Percentiles rank a stretch among this genome's conserved stretches.
phyloP scores from a whole-genome alignment of 2,888 invertebrate genomes.

The Drosophila limbata region DNA sequence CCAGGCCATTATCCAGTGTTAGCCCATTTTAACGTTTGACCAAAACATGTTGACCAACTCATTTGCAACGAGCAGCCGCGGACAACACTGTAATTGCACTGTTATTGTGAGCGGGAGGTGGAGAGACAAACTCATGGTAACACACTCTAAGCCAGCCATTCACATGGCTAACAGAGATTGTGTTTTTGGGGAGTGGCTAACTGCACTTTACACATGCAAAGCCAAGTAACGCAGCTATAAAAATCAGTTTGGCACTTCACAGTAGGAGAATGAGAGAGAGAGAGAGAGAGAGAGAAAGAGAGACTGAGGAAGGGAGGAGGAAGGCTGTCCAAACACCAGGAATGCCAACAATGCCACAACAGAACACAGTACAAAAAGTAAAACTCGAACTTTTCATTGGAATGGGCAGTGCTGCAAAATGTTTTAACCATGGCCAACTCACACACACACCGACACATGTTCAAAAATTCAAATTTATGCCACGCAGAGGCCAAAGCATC shows the following conservation, averaged over 20 bases:
- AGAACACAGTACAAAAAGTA: constrained; percentile 2
- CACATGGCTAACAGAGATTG: background rate
- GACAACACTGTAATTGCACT: constrained; percentile 74
- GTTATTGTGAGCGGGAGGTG: constrained; percentile 46
- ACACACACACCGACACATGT: constrained; percentile 34
- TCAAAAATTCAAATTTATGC: constrained; percentile 76
- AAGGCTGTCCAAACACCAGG: constrained; percentile 12
- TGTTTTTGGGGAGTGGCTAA: constrained; percentile 46
- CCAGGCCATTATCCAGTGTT: constrained; percentile 26
- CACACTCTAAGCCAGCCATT: background rate
- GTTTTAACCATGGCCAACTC: constrained; percentile 45
- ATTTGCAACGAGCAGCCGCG: constrained; percentile 68
- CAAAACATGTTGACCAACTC: constrained; percentile 74
- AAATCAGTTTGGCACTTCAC: constrained; percentile 72
- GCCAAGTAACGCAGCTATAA: constrained; percentile 59
- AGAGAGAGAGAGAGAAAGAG: background rate
- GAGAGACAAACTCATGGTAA: constrained; percentile 29
- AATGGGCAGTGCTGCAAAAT: constrained; percentile 39
- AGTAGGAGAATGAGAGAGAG: background rate
- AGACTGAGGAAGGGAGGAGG: background rate
- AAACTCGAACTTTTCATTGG: constrained; percentile 25
- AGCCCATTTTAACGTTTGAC: constrained; percentile 36
- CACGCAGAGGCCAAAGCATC: constrained; percentile 49
- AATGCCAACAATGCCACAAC: constrained; percentile 46
- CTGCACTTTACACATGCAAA: constrained; percentile 64